phyloP scores from a whole-genome alignment of 1,140 invertebrate genomes.

The Heliothis virescens region DNA sequence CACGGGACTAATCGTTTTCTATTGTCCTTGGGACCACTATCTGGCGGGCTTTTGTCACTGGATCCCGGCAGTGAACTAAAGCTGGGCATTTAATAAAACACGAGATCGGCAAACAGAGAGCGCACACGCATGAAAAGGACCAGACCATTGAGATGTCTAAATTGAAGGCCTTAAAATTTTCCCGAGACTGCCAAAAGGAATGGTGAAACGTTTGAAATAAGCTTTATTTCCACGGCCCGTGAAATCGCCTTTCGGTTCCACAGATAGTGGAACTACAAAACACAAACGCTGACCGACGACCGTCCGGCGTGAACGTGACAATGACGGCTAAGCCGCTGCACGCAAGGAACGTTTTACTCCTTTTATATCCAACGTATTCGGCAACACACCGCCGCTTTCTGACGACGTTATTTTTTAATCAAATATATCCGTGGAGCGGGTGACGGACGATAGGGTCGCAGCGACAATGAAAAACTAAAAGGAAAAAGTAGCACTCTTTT shows the following conservation, averaged over 20 bases:
- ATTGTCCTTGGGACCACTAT: conserved; percentile 80
- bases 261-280: conserved; percentile 80
- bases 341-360: conserved; percentile 79
- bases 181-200: conserved; percentile 40
- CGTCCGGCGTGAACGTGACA: conserved; percentile 77
- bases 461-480: conserved; percentile 83
- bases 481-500: conserved; percentile 82
- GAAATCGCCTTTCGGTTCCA: conserved; percentile 62
- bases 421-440: conserved; percentile 85
- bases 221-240: conserved; percentile 40
- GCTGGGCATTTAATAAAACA: conserved; percentile 73
- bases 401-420: conserved; percentile 87
- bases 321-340: conserved; percentile 82
- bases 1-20: conserved; percentile 73
- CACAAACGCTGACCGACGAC: conserved; percentile 68
- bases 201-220: conserved; percentile 38
- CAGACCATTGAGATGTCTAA: conserved; percentile 44
- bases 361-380: conserved; percentile 72
- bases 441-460: conserved; percentile 85
- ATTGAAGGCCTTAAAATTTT: conserved; percentile 45
- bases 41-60: conserved; percentile 71
- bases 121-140: conserved; percentile 40
- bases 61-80: conserved; percentile 65
- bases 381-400: conserved; percentile 77
- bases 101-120: conserved; percentile 59